These are phyloP conservation scores for Athalia cordata DNA, from an alignment of 2,888 invertebrate genomes.

Conservation along the genomic window DNA sequence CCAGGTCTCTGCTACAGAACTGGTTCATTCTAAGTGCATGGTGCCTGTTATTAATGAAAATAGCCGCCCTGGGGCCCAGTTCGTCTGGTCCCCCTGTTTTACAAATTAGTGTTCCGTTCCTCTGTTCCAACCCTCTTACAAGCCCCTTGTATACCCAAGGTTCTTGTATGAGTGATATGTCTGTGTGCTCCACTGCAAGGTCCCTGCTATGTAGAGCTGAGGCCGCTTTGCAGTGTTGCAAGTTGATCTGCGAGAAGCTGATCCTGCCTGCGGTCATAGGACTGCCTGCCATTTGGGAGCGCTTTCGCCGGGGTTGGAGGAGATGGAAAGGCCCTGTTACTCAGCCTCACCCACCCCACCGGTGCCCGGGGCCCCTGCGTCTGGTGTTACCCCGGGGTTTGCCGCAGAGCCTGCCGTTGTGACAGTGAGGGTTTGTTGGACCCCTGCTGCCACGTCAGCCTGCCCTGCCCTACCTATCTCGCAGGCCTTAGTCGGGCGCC, in stretches of 20 bases:
- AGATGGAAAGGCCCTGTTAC: background rate
- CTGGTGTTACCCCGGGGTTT: background rate
- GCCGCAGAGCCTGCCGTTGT: background rate
- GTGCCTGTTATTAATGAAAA: background rate
- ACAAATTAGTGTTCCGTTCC: no score
- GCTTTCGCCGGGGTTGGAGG: no score
- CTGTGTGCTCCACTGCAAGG: constrained; percentile 44
- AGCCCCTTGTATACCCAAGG: no score
- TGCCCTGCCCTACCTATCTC: constrained; percentile 2
- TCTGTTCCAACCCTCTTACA: background rate
- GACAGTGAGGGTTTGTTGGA: no score
- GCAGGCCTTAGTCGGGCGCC: no score
- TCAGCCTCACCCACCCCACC: background rate
- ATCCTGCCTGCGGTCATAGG: background rate
- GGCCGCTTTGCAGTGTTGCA: constrained; percentile 48
- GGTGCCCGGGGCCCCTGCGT: background rate
- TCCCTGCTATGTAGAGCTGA: constrained; percentile 38
- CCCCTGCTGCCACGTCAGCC: no score
- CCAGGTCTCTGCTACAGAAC: background rate
- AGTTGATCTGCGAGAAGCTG: constrained; percentile 44
- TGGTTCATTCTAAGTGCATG: background rate
- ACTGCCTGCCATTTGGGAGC: background rate
- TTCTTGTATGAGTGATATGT: constrained; percentile 10
- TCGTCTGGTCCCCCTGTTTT: no score
- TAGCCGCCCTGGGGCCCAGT: background rate